Evolutionary conservation across 1,140 invertebrate genomes (phyloP), one percentile per base, ranked within the genome.

Genomic region (Geopemphigus sp.): DNA sequence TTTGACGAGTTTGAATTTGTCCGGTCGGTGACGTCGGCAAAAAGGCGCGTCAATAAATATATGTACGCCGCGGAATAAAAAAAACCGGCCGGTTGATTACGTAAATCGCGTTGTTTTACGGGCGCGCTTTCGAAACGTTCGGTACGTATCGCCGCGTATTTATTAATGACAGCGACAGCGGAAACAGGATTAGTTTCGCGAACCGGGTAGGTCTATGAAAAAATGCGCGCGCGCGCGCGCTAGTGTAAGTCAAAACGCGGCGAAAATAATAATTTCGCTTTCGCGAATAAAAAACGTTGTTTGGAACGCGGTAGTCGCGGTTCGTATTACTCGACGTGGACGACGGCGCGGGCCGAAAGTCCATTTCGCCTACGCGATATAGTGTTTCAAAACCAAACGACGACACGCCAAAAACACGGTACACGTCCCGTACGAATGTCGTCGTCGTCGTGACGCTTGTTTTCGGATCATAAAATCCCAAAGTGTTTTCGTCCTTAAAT

Each of bases 401-500:
- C 29, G 66, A 26, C 66, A 53, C 50, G 47, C 24, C n/a, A n/a
- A n/a, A n/a, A n/a, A n/a, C n/a, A n/a, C n/a, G n/a, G n/a, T n/a
- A n/a, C n/a, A n/a, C n/a, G n/a, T n/a, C n/a, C n/a, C n/a, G n/a
- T n/a, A n/a, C n/a, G n/a, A n/a, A n/a, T n/a, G n/a, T n/a, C n/a
- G n/a, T n/a, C n/a, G n/a, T n/a, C 29, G 66, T 22, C 53, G 32
- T 56, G 72, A 74, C 73, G 59, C 56, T 76, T 45, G 56, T 47
- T 63, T 63, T 78, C 74, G 74, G 74, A 47, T 22, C 74, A 78
- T 78, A 78, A 78, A 78, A 78, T 47, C 45, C 74, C 22, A 63
- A 78, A 78, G 74, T 63, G 74, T 78, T 78, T 78, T 61, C n/a
- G n/a, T 78, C 59, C 57, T 63, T 47, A 45, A 11, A 45, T 45